A percentile compares a stretch with the other conserved stretches of the same genome.
Conservation (phyloP, 2,113 vertebrate genomes). For the Rhipidura dahli region DNA sequence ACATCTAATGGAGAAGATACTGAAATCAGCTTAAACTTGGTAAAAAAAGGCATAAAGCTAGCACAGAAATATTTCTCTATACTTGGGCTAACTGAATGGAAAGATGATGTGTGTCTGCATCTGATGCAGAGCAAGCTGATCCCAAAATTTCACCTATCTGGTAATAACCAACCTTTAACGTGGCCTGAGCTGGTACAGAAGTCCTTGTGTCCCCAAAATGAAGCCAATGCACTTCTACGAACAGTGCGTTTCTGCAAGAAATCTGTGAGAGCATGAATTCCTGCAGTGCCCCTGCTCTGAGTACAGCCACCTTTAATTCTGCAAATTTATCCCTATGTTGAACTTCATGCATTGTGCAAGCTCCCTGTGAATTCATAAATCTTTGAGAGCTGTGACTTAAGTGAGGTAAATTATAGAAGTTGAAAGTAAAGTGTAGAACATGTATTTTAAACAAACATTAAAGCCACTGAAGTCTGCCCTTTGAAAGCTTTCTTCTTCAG, state of each 20-base stretch:
- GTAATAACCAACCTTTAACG: not conserved
- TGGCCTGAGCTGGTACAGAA: not conserved
- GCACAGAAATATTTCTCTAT: not conserved
- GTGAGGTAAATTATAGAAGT: slow-evolving; percentile 4
- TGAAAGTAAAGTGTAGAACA: slow-evolving; percentile 7
- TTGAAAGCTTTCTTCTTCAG: slow-evolving; percentile 23
- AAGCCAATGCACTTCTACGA: not conserved
- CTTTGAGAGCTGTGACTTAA: not conserved
- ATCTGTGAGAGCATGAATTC: not conserved
- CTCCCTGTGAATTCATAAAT: not conserved
- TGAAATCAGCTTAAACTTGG: not conserved
- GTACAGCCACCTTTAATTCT: not conserved
- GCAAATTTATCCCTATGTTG: not conserved
- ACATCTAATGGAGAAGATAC: not conserved
- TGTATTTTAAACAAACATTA: slow-evolving; percentile 31
- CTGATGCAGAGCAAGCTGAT: not conserved
- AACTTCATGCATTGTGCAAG: not conserved
- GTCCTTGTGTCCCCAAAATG: rapidly evolving
- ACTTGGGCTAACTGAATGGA: not conserved
- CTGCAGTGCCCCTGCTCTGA: not conserved
- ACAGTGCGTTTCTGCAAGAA: not conserved
- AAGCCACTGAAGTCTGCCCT: not conserved
- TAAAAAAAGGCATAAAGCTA: not conserved
- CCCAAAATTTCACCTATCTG: not conserved
- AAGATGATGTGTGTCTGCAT: not conserved